A percentile compares a stretch with the other conserved stretches of the same genome.
These are phyloP conservation scores for Hypanus sabinus DNA, from an alignment of 2,113 vertebrate species.

Conservation along the genomic window DNA sequence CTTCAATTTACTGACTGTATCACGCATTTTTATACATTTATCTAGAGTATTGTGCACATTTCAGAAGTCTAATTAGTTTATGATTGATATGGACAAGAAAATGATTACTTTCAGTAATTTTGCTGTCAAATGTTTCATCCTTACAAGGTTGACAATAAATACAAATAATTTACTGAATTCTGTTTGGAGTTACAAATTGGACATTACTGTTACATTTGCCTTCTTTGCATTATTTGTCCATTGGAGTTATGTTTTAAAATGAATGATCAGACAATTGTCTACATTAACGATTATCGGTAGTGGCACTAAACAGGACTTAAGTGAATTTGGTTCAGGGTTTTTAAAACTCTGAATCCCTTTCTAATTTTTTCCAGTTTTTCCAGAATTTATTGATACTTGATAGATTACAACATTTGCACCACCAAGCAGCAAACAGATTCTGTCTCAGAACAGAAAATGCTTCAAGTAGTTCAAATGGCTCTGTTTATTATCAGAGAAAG, in stretches of 20 bases:
- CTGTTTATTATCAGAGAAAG: no score
- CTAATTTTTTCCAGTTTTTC: neutral
- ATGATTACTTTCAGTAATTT: conserved; percentile 32
- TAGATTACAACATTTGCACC: no score
- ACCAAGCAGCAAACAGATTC: no score
- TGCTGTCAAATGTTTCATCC: conserved; percentile 33
- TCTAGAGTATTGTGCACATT: conserved; percentile 34
- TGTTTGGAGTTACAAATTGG: neutral
- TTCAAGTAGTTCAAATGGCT: no score
- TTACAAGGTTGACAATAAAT: conserved; percentile 32
- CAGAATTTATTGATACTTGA: neutral
- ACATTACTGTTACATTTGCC: neutral
- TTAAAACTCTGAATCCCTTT: neutral
- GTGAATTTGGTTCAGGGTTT: neutral
- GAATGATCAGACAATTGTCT: neutral
- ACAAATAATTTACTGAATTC: conserved; percentile 27
- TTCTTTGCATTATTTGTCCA: neutral
- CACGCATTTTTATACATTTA: conserved; percentile 28
- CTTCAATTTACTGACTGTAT: conserved; percentile 32
- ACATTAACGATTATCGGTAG: neutral
- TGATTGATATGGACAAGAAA: conserved; percentile 32
- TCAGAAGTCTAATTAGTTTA: conserved; percentile 32
- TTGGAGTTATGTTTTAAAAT: neutral
- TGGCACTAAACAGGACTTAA: no score
- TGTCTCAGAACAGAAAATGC: no score